Evolutionary conservation across 1,140 invertebrate genomes (phyloP).

Genomic region (Trachymyrmex septentrionalis): DNA sequence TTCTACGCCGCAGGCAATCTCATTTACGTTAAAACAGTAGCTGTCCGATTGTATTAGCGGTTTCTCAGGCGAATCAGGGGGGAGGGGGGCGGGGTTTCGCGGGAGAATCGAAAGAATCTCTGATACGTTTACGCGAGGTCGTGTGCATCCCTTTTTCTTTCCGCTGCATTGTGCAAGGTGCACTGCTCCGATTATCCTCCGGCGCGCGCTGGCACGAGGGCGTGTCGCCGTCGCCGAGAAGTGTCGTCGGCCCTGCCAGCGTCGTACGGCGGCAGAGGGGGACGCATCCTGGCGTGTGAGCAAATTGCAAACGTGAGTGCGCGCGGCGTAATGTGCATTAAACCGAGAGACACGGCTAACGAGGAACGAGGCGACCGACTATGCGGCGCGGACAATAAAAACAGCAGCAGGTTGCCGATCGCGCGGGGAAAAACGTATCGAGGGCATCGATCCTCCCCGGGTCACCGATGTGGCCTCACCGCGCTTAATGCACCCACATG

Average conservation of each 20-base stretch:
- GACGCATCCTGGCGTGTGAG: slow-evolving; percentile 47
- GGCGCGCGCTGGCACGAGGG: not conserved
- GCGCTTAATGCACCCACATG: slow-evolving; percentile 68
- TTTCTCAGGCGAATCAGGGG: not conserved
- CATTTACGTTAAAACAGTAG: not conserved
- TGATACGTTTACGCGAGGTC: not conserved
- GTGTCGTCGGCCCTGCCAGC: slow-evolving; percentile 51
- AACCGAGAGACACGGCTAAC: slow-evolving; percentile 56
- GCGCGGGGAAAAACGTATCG: slow-evolving; percentile 77
- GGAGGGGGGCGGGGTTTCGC: not conserved
- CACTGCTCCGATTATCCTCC: slow-evolving; percentile 50
- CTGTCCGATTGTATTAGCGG: not conserved
- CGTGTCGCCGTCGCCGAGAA: slow-evolving; percentile 23
- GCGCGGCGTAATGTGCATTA: slow-evolving; percentile 59
- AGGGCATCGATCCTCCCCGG: slow-evolving; percentile 84
- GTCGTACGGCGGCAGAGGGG: not conserved
- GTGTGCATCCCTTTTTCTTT: slow-evolving; percentile 35
- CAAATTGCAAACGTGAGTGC: slow-evolving; percentile 61
- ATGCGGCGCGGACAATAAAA: slow-evolving; percentile 34
- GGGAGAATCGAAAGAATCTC: slow-evolving; percentile 1
- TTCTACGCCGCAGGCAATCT: not conserved
- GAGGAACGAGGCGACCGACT: slow-evolving; percentile 63
- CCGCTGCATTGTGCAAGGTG: slow-evolving; percentile 55
- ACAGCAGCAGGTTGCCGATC: slow-evolving; percentile 67
- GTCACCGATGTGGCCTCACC: slow-evolving; percentile 79